Conservation (phyloP, 2,113 vertebrate species). For the Columba livia region DNA sequence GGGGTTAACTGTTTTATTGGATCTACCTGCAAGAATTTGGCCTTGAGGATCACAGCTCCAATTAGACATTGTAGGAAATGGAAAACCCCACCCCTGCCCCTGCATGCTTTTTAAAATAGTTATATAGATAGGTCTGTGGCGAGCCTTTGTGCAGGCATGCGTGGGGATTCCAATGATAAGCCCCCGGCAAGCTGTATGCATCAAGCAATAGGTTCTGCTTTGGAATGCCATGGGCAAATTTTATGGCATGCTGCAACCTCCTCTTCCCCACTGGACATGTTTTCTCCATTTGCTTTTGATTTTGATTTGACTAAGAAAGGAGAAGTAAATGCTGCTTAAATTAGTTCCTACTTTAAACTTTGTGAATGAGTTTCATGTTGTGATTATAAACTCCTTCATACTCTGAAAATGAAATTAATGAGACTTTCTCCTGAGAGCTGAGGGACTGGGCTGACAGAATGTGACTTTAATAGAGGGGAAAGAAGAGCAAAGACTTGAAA, state of each 20-base stretch:
- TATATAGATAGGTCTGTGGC: not conserved
- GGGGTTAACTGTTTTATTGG: constrained; percentile 13
- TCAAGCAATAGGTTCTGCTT: not conserved
- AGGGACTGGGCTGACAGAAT: constrained; percentile 21
- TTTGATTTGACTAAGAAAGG: rapidly evolving
- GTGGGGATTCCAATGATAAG: not conserved
- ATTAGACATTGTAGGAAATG: not conserved
- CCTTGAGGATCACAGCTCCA: not conserved
- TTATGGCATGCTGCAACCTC: not conserved
- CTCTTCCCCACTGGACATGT: not conserved
- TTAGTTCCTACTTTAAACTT: constrained; percentile 7
- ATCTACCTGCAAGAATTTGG: constrained; percentile 43
- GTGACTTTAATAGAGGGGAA: constrained; percentile 15
- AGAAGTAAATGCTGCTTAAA: constrained; percentile 20
- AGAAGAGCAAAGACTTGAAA: constrained; percentile 33
- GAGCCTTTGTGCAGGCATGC: not conserved
- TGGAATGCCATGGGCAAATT: not conserved
- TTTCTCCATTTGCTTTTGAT: not conserved
- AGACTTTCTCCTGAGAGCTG: not conserved
- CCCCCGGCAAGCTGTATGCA: not conserved
- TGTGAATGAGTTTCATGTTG: not conserved
- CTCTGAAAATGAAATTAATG: constrained; percentile 51
- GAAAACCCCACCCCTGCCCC: not conserved
- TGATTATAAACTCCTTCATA: constrained; percentile 36
- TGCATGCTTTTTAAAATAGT: not conserved